Conservation (phyloP, 1,140 invertebrate genomes). For the Rhynchophorus ferrugineus region DNA sequence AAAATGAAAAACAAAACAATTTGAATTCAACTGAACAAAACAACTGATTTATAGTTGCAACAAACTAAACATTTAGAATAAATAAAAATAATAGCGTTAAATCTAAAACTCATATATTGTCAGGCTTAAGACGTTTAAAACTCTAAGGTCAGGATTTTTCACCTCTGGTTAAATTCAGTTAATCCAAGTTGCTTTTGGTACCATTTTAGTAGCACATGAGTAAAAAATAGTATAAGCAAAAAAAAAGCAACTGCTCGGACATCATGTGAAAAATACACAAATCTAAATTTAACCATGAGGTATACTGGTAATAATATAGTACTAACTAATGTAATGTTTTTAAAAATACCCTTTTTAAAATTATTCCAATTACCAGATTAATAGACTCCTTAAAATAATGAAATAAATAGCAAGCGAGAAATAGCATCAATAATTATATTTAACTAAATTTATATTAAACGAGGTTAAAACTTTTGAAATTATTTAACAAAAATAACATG, state of each 20-base stretch:
- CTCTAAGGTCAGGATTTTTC: neutral
- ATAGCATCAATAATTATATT: too few relatives aligned
- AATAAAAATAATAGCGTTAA: neutral
- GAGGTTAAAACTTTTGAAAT: neutral
- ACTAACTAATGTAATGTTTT: conserved; percentile 1
- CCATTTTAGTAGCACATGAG: neutral
- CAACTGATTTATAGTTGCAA: too few relatives aligned
- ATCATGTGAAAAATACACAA: neutral
- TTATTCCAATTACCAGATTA: neutral
- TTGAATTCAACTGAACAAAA: too few relatives aligned
- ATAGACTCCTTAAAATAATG: neutral
- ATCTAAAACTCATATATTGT: neutral
- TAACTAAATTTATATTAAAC: neutral
- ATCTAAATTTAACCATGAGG: conserved; percentile 1
- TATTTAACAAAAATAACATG: neutral
- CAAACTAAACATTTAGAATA: conserved; percentile 1
- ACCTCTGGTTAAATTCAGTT: neutral
- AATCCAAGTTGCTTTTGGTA: neutral
- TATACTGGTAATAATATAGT: conserved; percentile 3
- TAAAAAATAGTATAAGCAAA: neutral
- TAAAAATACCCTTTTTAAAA: neutral
- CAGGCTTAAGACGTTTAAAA: neutral
- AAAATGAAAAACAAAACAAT: neutral
- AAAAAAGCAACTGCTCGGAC: neutral
- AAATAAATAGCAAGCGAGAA: neutral